These are phyloP conservation scores for Bombus ignitus DNA, from an alignment of 1,140 invertebrate species.

Conservation along the genomic window DNA sequence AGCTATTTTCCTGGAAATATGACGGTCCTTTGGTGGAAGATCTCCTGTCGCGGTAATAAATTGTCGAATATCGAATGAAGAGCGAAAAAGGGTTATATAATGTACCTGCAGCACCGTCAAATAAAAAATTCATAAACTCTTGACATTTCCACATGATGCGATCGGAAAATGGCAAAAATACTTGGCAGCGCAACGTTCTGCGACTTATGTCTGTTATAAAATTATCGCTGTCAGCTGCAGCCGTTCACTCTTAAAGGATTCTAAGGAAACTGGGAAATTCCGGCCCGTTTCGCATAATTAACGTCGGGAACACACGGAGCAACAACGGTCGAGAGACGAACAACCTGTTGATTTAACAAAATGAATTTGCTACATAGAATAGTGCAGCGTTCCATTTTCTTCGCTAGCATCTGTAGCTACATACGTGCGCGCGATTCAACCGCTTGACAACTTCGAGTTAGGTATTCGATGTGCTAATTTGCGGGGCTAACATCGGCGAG, in stretches of 20 bases:
- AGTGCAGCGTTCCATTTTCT: constrained; percentile 28
- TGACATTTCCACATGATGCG: too few relatives aligned
- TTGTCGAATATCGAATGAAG: background rate
- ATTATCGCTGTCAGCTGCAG: too few relatives aligned
- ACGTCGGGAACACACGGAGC: background rate
- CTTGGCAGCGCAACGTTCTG: too few relatives aligned
- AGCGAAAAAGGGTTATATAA: too few relatives aligned
- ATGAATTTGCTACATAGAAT: constrained; percentile 24
- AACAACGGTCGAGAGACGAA: background rate
- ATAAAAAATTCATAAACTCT: too few relatives aligned
- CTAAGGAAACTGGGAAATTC: background rate
- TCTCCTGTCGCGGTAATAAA: background rate
- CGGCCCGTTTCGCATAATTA: background rate
- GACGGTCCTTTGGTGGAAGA: background rate
- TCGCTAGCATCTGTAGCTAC: constrained; percentile 44
- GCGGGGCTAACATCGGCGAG: constrained; percentile 10
- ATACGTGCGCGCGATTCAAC: constrained; percentile 1
- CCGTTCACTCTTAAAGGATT: background rate
- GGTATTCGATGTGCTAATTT: constrained; percentile 47
- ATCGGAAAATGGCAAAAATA: too few relatives aligned
- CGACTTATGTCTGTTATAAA: too few relatives aligned
- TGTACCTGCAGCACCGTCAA: too few relatives aligned
- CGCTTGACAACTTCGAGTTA: constrained; percentile 44
- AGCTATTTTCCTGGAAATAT: background rate
- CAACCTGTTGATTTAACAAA: constrained; percentile 47